These are phyloP conservation scores for Drosophila robusta DNA, from an alignment of 2,888 invertebrate genomes.

Conservation along the genomic window DNA sequence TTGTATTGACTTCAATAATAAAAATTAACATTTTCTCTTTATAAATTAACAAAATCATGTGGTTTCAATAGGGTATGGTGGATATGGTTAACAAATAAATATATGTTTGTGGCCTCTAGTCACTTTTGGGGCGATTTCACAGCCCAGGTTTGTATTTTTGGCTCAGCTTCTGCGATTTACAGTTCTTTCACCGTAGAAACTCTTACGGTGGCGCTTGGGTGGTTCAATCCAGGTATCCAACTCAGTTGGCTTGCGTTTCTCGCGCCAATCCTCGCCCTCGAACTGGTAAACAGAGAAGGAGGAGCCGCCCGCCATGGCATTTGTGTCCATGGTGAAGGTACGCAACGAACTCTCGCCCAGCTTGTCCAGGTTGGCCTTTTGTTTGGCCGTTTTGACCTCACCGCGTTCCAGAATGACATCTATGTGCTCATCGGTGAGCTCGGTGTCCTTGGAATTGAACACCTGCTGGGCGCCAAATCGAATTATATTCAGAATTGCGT, in stretches of 20 bases:
- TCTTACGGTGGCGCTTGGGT: constrained; percentile 99
- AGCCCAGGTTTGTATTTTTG: neutral
- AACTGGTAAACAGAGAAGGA: constrained; percentile 98
- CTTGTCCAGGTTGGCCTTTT: constrained; percentile 94
- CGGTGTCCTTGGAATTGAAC: constrained; percentile 98
- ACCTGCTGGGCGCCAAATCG: constrained; percentile 99
- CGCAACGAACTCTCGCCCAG: constrained; percentile 96
- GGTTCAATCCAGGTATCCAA: constrained; percentile 99
- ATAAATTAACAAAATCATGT: neutral
- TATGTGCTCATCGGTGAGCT: constrained; percentile 99
- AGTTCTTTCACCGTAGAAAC: neutral
- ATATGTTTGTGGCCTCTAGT: neutral
- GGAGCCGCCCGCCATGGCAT: constrained; percentile 87
- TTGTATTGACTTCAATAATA: neutral
- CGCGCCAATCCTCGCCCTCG: constrained; percentile 99
- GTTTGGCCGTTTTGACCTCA: constrained; percentile 95
- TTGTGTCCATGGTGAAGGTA: constrained; percentile 95
- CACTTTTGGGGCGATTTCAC: no score
- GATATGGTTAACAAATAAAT: no score
- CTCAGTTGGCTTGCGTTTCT: constrained; percentile 93
- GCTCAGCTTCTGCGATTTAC: neutral
- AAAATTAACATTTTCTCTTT: neutral
- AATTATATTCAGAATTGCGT: constrained; percentile 99
- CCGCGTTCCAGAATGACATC: constrained; percentile 96
- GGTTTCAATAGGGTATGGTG: neutral